Evolutionary conservation across 2,113 vertebrate species (phyloP).

Genomic region (Pteruthius melanotis): DNA sequence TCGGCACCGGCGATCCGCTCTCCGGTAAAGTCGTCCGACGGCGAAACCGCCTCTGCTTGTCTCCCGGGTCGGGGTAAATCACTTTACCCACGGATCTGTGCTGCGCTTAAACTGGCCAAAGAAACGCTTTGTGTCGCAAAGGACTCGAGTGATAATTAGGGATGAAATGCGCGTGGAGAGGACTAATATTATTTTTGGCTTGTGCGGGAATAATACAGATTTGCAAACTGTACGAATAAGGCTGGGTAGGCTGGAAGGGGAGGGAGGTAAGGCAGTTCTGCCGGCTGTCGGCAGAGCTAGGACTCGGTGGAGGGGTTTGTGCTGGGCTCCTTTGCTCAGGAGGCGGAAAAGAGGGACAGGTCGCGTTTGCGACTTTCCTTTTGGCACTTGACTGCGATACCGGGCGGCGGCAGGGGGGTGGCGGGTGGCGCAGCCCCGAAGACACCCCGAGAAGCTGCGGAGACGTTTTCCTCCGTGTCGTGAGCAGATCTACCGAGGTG

Average conservation of each 20-base stretch:
- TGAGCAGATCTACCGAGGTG: neutral
- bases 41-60: neutral
- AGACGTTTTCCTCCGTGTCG: neutral
- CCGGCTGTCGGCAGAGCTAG: neutral
- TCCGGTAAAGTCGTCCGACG: neutral
- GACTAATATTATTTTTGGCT: slow-evolving; percentile 60
- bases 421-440: neutral
- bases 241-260: neutral
- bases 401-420: neutral
- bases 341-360: neutral
- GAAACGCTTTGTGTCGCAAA: slow-evolving; percentile 22
- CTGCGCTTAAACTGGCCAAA: neutral
- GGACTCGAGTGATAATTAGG: slow-evolving; percentile 47
- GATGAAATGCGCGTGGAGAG: slow-evolving; percentile 38
- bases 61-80: neutral
- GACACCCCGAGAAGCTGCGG: neutral
- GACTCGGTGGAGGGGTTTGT: neutral
- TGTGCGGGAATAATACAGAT: neutral
- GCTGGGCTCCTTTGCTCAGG: neutral
- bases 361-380: neutral
- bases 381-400: neutral
- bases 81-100: neutral
- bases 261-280: neutral
- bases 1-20: neutral
- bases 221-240: neutral